These are phyloP conservation scores for Megamerina dolium DNA, from an alignment of 2,888 invertebrate genomes.

Conservation along the genomic window DNA sequence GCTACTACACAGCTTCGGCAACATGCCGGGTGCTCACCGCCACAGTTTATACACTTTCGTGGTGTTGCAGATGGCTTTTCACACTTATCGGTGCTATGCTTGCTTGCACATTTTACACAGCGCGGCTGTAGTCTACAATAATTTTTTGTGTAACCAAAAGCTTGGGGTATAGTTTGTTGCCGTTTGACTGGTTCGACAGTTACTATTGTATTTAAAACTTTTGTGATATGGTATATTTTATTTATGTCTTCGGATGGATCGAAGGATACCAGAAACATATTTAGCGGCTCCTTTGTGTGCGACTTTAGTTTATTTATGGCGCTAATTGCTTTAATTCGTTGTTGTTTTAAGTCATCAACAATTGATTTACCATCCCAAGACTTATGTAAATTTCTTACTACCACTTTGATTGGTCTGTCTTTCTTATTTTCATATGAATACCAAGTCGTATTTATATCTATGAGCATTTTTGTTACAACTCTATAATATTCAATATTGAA, in stretches of 20 bases:
- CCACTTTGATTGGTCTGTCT: not conserved
- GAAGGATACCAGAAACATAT: conserved; percentile 1
- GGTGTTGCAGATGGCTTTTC: not conserved
- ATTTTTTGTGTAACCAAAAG: conserved; percentile 4
- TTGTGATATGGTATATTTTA: not conserved
- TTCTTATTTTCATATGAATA: no score
- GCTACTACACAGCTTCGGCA: not conserved
- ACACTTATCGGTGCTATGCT: not conserved
- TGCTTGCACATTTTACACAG: conserved; percentile 3
- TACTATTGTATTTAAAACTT: not conserved
- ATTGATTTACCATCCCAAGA: not conserved
- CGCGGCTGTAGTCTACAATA: not conserved
- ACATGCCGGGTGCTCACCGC: not conserved
- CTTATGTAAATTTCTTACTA: not conserved
- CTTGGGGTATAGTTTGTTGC: not conserved
- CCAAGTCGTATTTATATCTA: no score
- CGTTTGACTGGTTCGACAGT: not conserved
- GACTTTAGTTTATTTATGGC: not conserved
- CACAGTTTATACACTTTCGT: not conserved
- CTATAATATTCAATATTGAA: no score
- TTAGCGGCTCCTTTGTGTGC: not conserved
- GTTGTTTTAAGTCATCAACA: not conserved
- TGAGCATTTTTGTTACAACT: no score
- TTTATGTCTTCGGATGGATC: not conserved
- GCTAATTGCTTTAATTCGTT: not conserved